Percentiles rank a stretch among this genome's conserved stretches.
These are phyloP conservation scores for Pachycephus smyrnensis DNA, from an alignment of 2,888 invertebrate genomes.

Conservation along the genomic window DNA sequence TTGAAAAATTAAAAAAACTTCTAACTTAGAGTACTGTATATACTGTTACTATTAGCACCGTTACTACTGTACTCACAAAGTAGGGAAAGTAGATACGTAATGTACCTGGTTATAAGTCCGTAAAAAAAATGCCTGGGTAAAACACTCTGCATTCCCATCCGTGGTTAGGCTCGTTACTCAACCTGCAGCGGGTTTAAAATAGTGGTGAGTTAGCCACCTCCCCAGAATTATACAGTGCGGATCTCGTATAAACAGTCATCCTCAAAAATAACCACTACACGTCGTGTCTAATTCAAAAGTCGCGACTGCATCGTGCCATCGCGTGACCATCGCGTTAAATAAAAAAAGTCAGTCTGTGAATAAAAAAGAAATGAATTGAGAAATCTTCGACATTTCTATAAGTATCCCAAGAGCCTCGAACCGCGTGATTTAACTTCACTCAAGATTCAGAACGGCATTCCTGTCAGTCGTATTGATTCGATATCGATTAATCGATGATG, in stretches of 20 bases:
- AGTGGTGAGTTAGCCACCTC: slow-evolving; percentile 21
- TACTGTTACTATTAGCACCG: background rate
- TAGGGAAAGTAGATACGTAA: background rate
- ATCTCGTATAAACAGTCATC: slow-evolving; percentile 26
- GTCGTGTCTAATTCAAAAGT: background rate
- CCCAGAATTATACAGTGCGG: slow-evolving; percentile 3
- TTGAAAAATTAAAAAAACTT: background rate
- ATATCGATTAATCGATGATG: background rate
- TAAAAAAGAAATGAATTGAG: background rate
- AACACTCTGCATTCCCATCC: background rate
- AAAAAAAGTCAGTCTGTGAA: background rate
- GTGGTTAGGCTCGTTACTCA: background rate
- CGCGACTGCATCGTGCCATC: background rate
- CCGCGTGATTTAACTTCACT: background rate
- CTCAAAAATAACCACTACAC: slow-evolving; percentile 40
- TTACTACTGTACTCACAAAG: background rate
- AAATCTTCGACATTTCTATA: background rate
- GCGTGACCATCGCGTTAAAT: background rate
- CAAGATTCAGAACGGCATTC: background rate
- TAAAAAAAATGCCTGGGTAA: background rate
- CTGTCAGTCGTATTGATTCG: background rate
- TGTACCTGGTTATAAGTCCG: background rate
- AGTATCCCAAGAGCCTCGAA: background rate
- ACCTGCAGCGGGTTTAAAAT: slow-evolving; percentile 29
- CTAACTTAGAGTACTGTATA: background rate